Evolutionary conservation across 2,888 invertebrate species (phyloP).

Genomic region (Malacosoma neustria): DNA sequence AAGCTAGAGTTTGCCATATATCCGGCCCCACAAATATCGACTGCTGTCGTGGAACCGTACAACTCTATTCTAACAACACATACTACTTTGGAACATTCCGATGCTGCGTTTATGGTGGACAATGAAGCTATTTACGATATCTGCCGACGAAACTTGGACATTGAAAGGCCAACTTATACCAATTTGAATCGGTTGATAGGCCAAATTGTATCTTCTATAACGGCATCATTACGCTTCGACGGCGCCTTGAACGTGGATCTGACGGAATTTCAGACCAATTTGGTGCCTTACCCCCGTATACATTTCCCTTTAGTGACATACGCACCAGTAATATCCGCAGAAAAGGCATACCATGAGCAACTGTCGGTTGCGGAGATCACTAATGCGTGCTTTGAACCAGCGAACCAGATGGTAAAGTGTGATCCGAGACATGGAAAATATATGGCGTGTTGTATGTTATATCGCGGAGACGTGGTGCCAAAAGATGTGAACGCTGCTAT

Average conservation of each 20-base stretch:
- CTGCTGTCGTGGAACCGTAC: constrained; percentile 95
- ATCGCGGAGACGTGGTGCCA: constrained; percentile 95
- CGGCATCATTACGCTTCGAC: constrained; percentile 93
- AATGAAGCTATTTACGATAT: constrained; percentile 93
- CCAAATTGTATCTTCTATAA: constrained; percentile 94
- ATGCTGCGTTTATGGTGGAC: constrained; percentile 97
- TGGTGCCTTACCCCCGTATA: constrained; percentile 95
- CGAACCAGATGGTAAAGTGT: constrained; percentile 96
- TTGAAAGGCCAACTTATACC: constrained; percentile 96
- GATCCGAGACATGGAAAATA: constrained; percentile 94
- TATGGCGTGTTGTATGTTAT: constrained; percentile 97
- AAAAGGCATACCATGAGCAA: constrained; percentile 95
- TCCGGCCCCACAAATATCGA: constrained; percentile 93
- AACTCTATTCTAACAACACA: constrained; percentile 97
- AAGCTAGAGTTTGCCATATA: constrained; percentile 97
- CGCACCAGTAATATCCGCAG: constrained; percentile 93
- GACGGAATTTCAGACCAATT: constrained; percentile 94
- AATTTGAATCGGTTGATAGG: constrained; percentile 96
- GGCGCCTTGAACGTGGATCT: constrained; percentile 94
- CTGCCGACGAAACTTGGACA: constrained; percentile 94
- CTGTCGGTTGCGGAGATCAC: constrained; percentile 94
- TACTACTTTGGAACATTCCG: constrained; percentile 94
- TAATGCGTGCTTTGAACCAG: constrained; percentile 95
- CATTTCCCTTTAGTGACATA: constrained; percentile 95
- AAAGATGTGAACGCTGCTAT: constrained; percentile 96